Evolutionary conservation across 2,797 vertebrate species (phyloP), one percentile per base, ranked within the genome.

Genomic region (Rhabdomys pumilio): DNA sequence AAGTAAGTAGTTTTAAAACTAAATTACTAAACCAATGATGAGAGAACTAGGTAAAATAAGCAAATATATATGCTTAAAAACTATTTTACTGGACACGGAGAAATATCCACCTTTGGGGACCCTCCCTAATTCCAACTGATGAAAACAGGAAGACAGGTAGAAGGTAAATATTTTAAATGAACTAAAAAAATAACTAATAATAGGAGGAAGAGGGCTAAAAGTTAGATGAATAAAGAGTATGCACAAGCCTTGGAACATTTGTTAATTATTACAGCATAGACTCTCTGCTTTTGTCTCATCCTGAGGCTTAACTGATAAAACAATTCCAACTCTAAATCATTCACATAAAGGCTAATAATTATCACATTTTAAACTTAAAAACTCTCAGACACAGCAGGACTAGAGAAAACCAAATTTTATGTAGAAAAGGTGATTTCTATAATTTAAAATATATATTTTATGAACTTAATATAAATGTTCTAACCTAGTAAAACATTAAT

Each of bases 101-200:
- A 90, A 92, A 38, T 38, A 80, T 5, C 63, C 38, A 72, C 82
- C 55, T 72, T 76, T 91, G 50, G 15, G 86, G 47, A 50, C 31
- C 22, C 69, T 38, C 9, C 72, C 2, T 3, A 44, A 41, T 11
- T 89, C 26, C 13, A 91, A 38, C 2, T 93, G n/a, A 59, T 96
- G 73, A 83, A 93, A 93, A 87, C 38, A 93, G 50, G 5, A 55
- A n/a, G 69, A 19, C 13, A 76, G 14, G 7, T 50, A 94, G 10
- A 92, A 34, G 14, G 12, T 50, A 14, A 69, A 3, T 13, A 63
- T 94, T n/a, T 90, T 83, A 89, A 90, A 96, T 61, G 44, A 41
- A 69, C 11, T 90, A 53, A 95, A 95, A 95, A 95, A 95, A 90
- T 6, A 95, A 67, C 55, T 72, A 89, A 6, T 67, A 61, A 80